Evolutionary conservation across 2,797 vertebrate species (phyloP).

Genomic region (Malurus leucopterus): DNA sequence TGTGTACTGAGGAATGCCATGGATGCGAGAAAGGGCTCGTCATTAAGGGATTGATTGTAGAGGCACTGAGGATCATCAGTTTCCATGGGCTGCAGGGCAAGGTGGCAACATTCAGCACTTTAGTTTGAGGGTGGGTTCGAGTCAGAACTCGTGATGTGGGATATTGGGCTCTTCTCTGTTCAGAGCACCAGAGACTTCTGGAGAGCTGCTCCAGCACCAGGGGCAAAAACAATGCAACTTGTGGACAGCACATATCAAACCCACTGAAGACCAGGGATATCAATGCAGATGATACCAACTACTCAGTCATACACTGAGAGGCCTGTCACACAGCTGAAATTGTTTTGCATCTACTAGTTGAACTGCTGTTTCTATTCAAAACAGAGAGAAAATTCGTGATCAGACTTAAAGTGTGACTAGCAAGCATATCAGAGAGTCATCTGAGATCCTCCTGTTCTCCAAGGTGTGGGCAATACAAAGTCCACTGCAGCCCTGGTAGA

Average conservation of each 20-base stretch:
- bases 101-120: neutral
- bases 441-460: neutral
- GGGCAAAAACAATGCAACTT: neutral
- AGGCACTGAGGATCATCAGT: neutral
- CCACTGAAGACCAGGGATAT: neutral
- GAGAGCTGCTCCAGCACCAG: neutral
- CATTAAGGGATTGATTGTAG: neutral
- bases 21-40: neutral
- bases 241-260: fast-evolving
- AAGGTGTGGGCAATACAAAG: neutral
- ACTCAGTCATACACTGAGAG: neutral
- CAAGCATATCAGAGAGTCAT: neutral
- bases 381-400: neutral
- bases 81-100: neutral
- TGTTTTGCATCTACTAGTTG: neutral
- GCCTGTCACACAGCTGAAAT: neutral
- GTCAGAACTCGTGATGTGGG: neutral
- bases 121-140: neutral
- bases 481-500: neutral
- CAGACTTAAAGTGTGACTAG: neutral
- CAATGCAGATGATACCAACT: neutral
- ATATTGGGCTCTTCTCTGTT: neutral
- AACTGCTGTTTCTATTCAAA: neutral
- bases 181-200: neutral
- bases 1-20: neutral